Base-by-base conservation (phyloP, 1,140 invertebrate species). In the Panonychus citri region DNA sequence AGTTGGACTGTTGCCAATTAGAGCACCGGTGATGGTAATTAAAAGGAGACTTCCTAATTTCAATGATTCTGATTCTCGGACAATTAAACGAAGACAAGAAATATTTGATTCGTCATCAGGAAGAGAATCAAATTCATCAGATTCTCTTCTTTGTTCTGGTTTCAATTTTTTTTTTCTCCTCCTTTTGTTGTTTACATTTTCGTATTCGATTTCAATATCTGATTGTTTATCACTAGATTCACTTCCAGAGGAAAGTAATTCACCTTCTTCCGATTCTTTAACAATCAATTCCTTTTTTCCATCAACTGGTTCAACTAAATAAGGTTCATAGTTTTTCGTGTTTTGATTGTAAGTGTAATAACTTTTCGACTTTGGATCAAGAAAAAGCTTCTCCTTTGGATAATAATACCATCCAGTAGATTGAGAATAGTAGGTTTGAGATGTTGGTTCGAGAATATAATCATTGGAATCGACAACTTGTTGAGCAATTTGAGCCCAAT, bases 1-100 rank as follows among this genome's bases (percentile, higher is more conserved):
- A 42, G 76, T 70, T 3, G 82, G 81, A 68, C 88, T 83, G 55
- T 86, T 72, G 1, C 89, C 88, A 56, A 93, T 67, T 1, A 79
- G 79, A 12, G 83, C 87, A 46, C 87, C 87, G 61, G 79, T 81
- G 67, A 76, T 89, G 8, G 86, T 85, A 4, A 93, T 75, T n/a
- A 93, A 67, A 64, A 81, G 85, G 26, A 93, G 71, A 39, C 76
- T 78, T 4, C 87, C 87, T 50, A 78, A 67, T 68, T 80, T 80
- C 17, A 91, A 61, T 57, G 75, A 75, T 28, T 75, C 64, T 0
- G 85, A 85, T 64, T 83, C 77, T 60, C 78, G 76, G 0, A 91
- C 81, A 55, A 91, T 81, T n/a, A 87, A 74, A 24, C 88, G 73
- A 68, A 93, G 80, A 62, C 85, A 88, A 0, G 87, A 21, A 30